phyloP scores from a whole-genome alignment of 2,888 invertebrate species.

The Meiosimyza decipiens region DNA sequence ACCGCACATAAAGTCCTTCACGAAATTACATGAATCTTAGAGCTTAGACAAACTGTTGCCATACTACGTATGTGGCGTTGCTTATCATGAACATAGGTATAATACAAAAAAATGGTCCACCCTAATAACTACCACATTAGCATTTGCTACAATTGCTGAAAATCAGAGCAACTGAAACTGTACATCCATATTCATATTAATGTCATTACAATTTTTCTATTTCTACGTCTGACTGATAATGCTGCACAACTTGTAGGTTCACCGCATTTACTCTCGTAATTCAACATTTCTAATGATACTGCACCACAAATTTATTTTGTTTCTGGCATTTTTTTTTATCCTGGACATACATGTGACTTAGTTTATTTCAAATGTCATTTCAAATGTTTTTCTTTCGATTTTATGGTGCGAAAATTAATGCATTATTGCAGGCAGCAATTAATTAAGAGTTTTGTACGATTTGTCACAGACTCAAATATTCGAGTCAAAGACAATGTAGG shows the following conservation, averaged over 20 bases:
- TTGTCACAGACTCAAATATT: neutral
- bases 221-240: slow-evolving; percentile 20
- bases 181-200: no score
- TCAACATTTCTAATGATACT: slow-evolving; percentile 34
- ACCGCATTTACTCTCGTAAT: slow-evolving; percentile 20
- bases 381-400: slow-evolving; percentile 55
- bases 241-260: slow-evolving; percentile 22
- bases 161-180: no score
- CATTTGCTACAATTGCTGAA: no score
- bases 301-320: slow-evolving; percentile 55
- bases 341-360: slow-evolving; percentile 29
- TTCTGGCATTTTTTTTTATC: slow-evolving; percentile 49
- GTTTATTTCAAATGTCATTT: slow-evolving; percentile 50
- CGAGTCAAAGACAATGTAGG: no score
- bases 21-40: no score
- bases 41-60: no score
- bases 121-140: no score
- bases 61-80: no score
- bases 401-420: slow-evolving; percentile 60
- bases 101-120: no score
- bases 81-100: no score
- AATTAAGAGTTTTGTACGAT: slow-evolving; percentile 17
- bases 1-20: no score
- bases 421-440: slow-evolving; percentile 54
- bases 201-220: no score